phyloP scores from a whole-genome alignment of 2,888 invertebrate genomes.

The Macaria liturata region DNA sequence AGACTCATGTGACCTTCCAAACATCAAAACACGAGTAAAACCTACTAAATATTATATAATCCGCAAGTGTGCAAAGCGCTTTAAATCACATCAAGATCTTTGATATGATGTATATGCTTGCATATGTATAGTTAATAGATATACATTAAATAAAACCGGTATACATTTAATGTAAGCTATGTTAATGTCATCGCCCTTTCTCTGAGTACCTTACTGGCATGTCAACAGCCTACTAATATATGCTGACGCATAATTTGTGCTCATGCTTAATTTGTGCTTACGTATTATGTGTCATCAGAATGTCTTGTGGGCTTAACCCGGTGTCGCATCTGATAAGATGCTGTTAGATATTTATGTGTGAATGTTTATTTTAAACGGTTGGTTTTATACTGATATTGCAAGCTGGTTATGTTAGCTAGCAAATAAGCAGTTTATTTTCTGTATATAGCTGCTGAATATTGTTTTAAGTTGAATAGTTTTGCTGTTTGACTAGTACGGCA shows the following conservation, averaged over 20 bases:
- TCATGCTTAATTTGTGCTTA: slow-evolving; percentile 22
- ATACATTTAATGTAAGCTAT: slow-evolving; percentile 18
- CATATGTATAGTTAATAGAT: background rate
- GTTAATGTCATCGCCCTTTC: slow-evolving; percentile 19
- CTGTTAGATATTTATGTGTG: slow-evolving; percentile 7
- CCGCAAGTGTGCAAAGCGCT: too few species aligned
- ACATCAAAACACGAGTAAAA: too few species aligned
- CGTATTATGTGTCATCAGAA: slow-evolving; percentile 13
- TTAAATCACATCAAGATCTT: too few species aligned
- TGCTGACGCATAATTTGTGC: slow-evolving; percentile 7
- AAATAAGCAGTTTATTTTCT: too few species aligned
- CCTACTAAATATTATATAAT: too few species aligned
- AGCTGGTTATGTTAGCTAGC: too few species aligned
- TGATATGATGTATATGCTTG: background rate
- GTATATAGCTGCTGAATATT: too few species aligned
- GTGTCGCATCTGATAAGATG: slow-evolving; percentile 5
- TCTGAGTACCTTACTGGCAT: slow-evolving; percentile 18
- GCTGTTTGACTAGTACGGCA: too few species aligned
- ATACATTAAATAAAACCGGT: slow-evolving; percentile 24
- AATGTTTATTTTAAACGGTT: slow-evolving; percentile 3
- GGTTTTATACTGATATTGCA: background rate
- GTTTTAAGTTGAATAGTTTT: too few species aligned
- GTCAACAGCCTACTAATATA: slow-evolving; percentile 19
- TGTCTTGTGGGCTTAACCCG: slow-evolving; percentile 14
- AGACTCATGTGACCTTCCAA: too few species aligned